These are phyloP conservation scores for Mycalesis mineus DNA, from an alignment of 2,888 invertebrate genomes.

Conservation along the genomic window DNA sequence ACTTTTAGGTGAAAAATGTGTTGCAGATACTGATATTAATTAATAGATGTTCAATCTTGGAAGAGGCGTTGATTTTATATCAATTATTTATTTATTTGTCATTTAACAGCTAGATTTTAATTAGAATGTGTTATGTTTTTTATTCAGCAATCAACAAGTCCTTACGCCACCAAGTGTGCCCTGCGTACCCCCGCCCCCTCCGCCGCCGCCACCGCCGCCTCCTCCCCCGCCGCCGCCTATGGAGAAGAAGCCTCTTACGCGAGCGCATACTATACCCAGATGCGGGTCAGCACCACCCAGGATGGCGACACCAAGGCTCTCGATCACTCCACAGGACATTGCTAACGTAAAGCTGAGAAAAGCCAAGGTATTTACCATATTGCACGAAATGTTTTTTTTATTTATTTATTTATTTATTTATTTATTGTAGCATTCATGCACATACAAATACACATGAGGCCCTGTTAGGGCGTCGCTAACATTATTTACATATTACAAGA, in stretches of 20 bases:
- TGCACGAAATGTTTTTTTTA: too few species aligned
- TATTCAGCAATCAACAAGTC: constrained; percentile 33
- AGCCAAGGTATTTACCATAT: constrained; percentile 55
- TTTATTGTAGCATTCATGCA: too few species aligned
- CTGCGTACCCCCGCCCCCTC: constrained; percentile 44
- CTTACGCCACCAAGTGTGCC: constrained; percentile 39
- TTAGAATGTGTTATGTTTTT: not conserved
- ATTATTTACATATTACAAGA: too few species aligned
- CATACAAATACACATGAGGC: too few species aligned
- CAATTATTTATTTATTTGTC: too few species aligned
- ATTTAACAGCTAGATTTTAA: too few species aligned
- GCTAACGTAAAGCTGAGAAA: constrained; percentile 70
- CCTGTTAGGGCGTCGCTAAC: too few species aligned
- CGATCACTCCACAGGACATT: constrained; percentile 70
- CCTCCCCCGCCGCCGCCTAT: constrained; percentile 57
- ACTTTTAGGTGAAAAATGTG: too few species aligned
- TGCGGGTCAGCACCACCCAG: constrained; percentile 66
- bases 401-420: too few species aligned
- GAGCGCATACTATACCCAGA: constrained; percentile 59
- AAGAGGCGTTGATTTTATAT: too few species aligned
- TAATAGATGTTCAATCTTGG: too few species aligned
- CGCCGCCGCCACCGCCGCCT: constrained; percentile 51
- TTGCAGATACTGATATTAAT: too few species aligned
- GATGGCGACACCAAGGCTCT: constrained; percentile 52
- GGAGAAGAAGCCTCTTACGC: constrained; percentile 42